Conservation (phyloP, 2,113 vertebrate species). For the Hypomesus transpacificus region DNA sequence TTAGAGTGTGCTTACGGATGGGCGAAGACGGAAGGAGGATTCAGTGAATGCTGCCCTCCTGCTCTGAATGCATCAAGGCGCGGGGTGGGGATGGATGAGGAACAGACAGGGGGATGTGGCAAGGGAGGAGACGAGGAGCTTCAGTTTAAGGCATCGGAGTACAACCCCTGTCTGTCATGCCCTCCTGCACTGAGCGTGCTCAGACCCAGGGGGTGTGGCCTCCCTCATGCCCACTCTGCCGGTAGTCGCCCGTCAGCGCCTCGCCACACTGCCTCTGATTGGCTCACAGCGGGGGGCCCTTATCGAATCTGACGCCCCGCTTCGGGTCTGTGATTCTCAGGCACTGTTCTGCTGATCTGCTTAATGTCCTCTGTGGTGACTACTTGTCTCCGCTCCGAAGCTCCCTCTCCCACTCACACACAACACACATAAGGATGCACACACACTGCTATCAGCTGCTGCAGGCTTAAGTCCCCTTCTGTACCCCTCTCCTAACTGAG, state of each 20-base stretch:
- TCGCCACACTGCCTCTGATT: slow-evolving; percentile 5
- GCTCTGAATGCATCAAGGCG: not conserved
- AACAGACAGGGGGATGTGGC: not conserved
- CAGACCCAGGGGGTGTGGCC: not conserved
- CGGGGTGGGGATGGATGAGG: no score
- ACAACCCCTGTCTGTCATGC: not conserved
- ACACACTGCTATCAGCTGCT: not conserved
- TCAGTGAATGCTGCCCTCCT: not conserved
- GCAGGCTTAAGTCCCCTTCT: no score
- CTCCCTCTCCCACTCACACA: not conserved
- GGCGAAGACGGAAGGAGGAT: no score
- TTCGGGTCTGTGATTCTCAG: slow-evolving; percentile 14
- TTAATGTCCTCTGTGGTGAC: slow-evolving; percentile 21
- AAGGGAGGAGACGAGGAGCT: no score
- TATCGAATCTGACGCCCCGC: slow-evolving; percentile 23
- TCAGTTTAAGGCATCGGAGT: not conserved
- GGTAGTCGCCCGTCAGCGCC: not conserved
- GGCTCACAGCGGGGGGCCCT: slow-evolving; percentile 21
- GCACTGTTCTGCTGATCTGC: slow-evolving; percentile 23
- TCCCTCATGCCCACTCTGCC: not conserved
- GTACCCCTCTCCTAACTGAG: no score
- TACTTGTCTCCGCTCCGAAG: not conserved
- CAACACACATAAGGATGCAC: not conserved
- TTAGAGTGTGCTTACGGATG: no score
- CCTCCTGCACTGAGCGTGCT: no score